phyloP scores from a whole-genome alignment of 2,113 vertebrate species.

The Tautogolabrus adspersus region DNA sequence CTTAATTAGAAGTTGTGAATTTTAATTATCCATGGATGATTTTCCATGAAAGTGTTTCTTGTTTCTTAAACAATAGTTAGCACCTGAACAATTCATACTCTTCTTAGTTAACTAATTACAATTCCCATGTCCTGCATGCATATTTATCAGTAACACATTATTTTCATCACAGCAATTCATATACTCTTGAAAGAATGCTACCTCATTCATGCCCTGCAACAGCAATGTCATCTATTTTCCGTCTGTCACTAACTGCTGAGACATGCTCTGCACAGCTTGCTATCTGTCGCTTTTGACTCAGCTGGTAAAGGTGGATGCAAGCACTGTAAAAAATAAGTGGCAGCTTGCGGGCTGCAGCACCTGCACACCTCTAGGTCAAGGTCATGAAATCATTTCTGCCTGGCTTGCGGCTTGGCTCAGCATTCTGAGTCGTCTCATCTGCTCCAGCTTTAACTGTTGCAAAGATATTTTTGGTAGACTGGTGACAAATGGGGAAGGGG shows the following conservation, averaged over 20 bases:
- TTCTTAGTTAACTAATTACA: too few species aligned
- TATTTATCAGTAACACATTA: not conserved
- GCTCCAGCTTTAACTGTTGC: not conserved
- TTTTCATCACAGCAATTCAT: not conserved
- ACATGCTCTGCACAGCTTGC: not conserved
- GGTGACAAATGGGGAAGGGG: constrained; percentile 6
- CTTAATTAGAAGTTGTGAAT: too few species aligned
- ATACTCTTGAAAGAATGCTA: not conserved
- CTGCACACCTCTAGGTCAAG: constrained; percentile 8
- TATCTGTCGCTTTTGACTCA: not conserved
- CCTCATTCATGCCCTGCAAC: not conserved
- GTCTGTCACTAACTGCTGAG: not conserved
- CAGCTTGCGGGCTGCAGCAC: constrained; percentile 4
- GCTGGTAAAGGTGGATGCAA: not conserved
- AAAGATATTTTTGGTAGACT: constrained; percentile 13
- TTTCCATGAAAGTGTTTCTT: too few species aligned
- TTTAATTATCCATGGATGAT: too few species aligned
- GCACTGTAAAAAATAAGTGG: constrained; percentile 4
- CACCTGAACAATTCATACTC: too few species aligned
- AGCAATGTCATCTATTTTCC: not conserved
- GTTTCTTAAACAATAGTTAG: too few species aligned
- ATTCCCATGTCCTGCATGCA: not conserved
- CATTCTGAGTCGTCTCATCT: not conserved
- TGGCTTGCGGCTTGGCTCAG: not conserved
- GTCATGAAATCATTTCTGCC: constrained; percentile 12